Percentiles rank a stretch among this genome's conserved stretches.
phyloP scores from a whole-genome alignment of 1,140 invertebrate genomes.

The Euglossa dilemma region DNA sequence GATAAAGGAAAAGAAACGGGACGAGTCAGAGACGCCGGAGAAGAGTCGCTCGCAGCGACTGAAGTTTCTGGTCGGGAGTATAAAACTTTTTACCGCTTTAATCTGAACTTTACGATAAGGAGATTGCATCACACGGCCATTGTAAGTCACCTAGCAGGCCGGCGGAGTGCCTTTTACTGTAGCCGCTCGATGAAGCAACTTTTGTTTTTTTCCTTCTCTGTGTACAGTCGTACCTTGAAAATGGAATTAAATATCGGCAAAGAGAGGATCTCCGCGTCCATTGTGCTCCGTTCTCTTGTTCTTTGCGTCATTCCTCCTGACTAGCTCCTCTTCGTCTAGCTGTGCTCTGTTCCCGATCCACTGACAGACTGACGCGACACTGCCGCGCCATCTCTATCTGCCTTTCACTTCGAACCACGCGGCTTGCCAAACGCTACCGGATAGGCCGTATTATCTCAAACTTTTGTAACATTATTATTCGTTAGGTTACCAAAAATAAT shows the following conservation, averaged over 20 bases:
- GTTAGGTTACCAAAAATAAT: too few species aligned
- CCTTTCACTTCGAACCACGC: too few species aligned
- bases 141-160: slow-evolving; percentile 49
- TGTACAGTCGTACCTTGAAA: slow-evolving; percentile 18
- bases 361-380: too few species aligned
- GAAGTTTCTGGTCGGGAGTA: slow-evolving; percentile 37
- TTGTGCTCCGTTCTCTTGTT: not conserved
- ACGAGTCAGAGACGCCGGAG: not conserved
- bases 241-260: slow-evolving; percentile 50
- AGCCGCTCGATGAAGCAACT: slow-evolving; percentile 33
- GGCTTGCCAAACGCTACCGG: too few species aligned
- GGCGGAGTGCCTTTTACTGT: slow-evolving; percentile 45
- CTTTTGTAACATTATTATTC: too few species aligned
- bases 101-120: slow-evolving; percentile 68
- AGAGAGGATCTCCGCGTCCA: not conserved
- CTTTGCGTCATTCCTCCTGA: not conserved
- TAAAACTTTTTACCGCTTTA: slow-evolving; percentile 59
- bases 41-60: slow-evolving; percentile 33
- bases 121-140: slow-evolving; percentile 64
- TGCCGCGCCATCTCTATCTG: too few species aligned
- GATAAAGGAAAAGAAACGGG: not conserved
- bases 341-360: not conserved
- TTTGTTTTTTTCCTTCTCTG: slow-evolving; percentile 38
- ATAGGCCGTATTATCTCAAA: too few species aligned
- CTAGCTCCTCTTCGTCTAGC: not conserved